A percentile compares a stretch with the other conserved stretches of the same genome.
These are phyloP conservation scores for Dastarcus helophoroides DNA, from an alignment of 2,888 invertebrate genomes.

Conservation along the genomic window DNA sequence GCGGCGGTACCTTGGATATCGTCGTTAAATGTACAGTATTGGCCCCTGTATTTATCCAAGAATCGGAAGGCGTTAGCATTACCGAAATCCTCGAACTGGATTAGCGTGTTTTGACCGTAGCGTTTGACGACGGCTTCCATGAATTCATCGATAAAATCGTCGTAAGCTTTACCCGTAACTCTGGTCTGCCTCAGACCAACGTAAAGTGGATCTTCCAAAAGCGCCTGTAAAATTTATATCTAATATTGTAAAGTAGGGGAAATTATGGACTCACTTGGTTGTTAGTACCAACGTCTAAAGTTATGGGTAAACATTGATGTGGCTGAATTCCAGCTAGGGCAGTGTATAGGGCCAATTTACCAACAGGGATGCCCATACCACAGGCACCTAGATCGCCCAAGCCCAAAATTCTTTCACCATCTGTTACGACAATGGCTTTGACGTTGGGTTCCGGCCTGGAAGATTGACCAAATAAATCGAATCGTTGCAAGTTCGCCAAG, in stretches of 20 bases:
- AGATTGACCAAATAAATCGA: conserved; percentile 12
- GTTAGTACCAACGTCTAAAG: conserved; percentile 90
- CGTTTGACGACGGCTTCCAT: conserved; percentile 85
- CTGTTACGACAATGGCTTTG: conserved; percentile 84
- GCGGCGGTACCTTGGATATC: conserved; percentile 57
- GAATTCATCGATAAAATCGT: conserved; percentile 92
- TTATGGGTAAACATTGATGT: conserved; percentile 86
- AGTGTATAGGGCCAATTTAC: conserved; percentile 91
- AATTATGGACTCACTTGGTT: conserved; percentile 50
- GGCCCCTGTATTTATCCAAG: conserved; percentile 77
- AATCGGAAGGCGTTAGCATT: conserved; percentile 94
- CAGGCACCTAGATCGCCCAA: conserved; percentile 93
- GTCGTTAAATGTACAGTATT: conserved; percentile 97
- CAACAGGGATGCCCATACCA: conserved; percentile 98
- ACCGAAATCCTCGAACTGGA: conserved; percentile 88
- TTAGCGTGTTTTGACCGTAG: conserved; percentile 76
- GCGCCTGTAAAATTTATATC: conserved; percentile 42
- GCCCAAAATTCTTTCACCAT: conserved; percentile 94
- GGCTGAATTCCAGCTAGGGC: conserved; percentile 96
- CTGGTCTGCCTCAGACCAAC: conserved; percentile 84
- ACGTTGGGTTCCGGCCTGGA: conserved; percentile 75
- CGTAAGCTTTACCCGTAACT: conserved; percentile 75
- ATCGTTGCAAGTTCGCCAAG: neutral
- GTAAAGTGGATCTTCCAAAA: conserved; percentile 88
- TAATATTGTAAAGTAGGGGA: neutral